Evolutionary conservation across 2,888 invertebrate genomes (phyloP).

Genomic region (Eristalis tenax): DNA sequence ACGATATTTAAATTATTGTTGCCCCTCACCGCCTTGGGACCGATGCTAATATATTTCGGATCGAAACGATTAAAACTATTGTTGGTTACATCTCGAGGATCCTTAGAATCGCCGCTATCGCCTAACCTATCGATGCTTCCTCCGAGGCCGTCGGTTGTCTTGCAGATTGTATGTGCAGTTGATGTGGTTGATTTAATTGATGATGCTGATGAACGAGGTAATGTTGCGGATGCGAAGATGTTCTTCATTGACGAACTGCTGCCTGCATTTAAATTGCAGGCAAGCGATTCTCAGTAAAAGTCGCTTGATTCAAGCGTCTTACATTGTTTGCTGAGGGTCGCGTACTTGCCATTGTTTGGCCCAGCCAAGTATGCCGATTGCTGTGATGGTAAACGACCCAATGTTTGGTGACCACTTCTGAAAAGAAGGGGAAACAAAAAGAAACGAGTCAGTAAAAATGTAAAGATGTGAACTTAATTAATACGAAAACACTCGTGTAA

Average conservation of each 20-base stretch:
- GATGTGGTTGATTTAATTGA: slow-evolving; percentile 79
- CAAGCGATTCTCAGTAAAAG: slow-evolving; percentile 93
- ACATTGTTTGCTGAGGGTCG: slow-evolving; percentile 97
- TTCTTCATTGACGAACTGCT: slow-evolving; percentile 79
- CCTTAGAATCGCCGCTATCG: slow-evolving; percentile 76
- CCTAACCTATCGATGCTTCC: slow-evolving; percentile 73
- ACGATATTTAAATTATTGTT: slow-evolving; percentile 79
- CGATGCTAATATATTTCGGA: slow-evolving; percentile 81
- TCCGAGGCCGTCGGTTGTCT: slow-evolving; percentile 76
- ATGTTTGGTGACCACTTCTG: slow-evolving; percentile 83
- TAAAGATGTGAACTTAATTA: neutral
- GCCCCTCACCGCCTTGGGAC: slow-evolving; percentile 80
- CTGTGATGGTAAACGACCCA: slow-evolving; percentile 85
- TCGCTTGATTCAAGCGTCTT: slow-evolving; percentile 95
- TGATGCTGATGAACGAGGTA: slow-evolving; percentile 80
- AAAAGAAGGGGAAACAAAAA: slow-evolving; percentile 35
- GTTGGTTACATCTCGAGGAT: slow-evolving; percentile 81
- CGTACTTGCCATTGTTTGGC: slow-evolving; percentile 93
- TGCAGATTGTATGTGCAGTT: slow-evolving; percentile 78
- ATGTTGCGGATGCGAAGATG: slow-evolving; percentile 79
- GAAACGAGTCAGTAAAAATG: slow-evolving; percentile 1
- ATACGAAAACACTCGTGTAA: no score
- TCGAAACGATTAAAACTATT: slow-evolving; percentile 81
- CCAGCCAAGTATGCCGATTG: slow-evolving; percentile 82
- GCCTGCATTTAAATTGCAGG: slow-evolving; percentile 83